phyloP scores from a whole-genome alignment of 2,797 vertebrate genomes.

The Cryptoblepharus egeriae region DNA sequence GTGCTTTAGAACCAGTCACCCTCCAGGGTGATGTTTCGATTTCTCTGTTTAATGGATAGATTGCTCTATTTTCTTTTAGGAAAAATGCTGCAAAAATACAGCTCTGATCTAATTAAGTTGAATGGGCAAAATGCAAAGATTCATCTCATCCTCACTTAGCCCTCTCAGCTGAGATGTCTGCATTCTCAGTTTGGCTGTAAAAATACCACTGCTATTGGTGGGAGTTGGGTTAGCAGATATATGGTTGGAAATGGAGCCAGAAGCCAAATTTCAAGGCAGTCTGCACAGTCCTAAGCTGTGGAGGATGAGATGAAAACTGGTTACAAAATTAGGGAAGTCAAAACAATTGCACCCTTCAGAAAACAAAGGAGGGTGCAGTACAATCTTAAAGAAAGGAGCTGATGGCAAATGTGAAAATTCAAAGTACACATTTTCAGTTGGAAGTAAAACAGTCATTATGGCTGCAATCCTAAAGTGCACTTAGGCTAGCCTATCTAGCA shows the following conservation, averaged over 20 bases:
- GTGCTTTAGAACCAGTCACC: background rate
- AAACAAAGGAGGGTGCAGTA: too few relatives aligned
- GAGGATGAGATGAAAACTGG: background rate
- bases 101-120: background rate
- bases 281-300: background rate
- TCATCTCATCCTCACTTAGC: background rate
- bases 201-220: background rate
- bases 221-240: background rate
- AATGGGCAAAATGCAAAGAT: background rate
- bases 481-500: too few relatives aligned
- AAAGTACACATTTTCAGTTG: too few relatives aligned
- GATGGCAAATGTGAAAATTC: too few relatives aligned
- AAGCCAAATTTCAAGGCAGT: background rate
- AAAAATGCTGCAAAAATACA: background rate
- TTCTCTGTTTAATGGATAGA: background rate
- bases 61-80: background rate
- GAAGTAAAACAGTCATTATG: too few relatives aligned
- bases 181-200: background rate
- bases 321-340: too few relatives aligned
- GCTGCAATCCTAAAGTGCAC: too few relatives aligned
- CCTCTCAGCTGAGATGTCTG: background rate
- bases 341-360: too few relatives aligned
- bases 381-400: too few relatives aligned
- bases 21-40: background rate
- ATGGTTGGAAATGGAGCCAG: background rate